Evolutionary conservation across 1,140 invertebrate genomes (phyloP), one percentile per base, ranked within the genome.

Genomic region (Tetragonula clypearis): DNA sequence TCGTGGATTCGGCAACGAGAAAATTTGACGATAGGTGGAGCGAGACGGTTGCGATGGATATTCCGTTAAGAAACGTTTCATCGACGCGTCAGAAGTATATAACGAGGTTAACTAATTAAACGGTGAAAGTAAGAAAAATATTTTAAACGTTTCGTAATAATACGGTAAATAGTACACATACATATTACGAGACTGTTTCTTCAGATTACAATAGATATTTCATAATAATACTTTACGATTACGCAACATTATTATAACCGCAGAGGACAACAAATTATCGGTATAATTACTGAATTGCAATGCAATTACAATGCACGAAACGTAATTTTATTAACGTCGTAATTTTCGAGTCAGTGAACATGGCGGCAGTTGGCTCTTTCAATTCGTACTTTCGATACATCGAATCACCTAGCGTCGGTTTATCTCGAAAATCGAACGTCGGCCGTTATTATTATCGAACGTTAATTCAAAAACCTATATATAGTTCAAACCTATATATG

Each of bases 381-480:
- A 19, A 58, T 58, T 53, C 4, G 35, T 35, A 55, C 6, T 15
- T 69, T 53, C 66, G 65, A 79, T 78, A 71, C 6, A 77, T 78
- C 75, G 82, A 83, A 71, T 68, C 26, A 17, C 53, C 1, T 19
- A 58, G 23, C 23, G 12, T 26, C 23, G 3, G 23, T 56, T 76
- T 66, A 66, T 66, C 65, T 68, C 73, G 81, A 77, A 49, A 58
- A 69, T 83, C 66, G 75, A n/a, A 58, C 55, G 14, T 56, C 6
- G 30, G 30, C 6, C 23, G 23, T 4, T 1, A 26, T 19, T 1
- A 26, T 19, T 21, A 30, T 53, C 56, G 79, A 49, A 53, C 14
- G 8, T 35, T 14, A 53, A 35, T 62, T 79, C 19, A 68, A 79
- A 53, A 14, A 14, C 60, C 11, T 12, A 56, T 15, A n/a, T n/a